These are phyloP conservation scores for Thaleichthys pacificus DNA, from an alignment of 2,797 vertebrate species.

Conservation along the genomic window DNA sequence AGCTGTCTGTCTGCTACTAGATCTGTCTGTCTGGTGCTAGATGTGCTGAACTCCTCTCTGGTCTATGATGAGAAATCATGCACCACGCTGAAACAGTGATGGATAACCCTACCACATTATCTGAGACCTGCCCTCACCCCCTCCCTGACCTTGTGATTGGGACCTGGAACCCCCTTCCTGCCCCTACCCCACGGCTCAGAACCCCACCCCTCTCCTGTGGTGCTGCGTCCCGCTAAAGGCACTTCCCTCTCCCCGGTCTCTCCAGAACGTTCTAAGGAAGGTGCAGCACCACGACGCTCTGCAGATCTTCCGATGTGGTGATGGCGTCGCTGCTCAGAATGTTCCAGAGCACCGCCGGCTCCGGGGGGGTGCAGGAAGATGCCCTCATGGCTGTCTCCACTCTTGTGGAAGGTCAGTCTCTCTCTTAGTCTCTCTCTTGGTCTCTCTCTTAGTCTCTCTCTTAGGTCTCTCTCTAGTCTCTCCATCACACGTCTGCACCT, in stretches of 20 bases:
- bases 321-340: constrained; percentile 95
- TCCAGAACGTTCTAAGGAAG: constrained; percentile 91
- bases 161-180: neutral
- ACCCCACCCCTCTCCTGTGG: neutral
- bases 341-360: constrained; percentile 97
- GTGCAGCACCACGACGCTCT: constrained; percentile 96
- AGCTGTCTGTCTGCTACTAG: too few relatives aligned
- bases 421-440: neutral
- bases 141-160: neutral
- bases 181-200: neutral
- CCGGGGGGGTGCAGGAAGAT: constrained; percentile 93
- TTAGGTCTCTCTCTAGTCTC: neutral
- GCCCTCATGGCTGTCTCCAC: constrained; percentile 98
- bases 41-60: neutral
- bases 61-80: constrained; percentile 10
- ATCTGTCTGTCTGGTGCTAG: neutral
- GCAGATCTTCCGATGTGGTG: constrained; percentile 97
- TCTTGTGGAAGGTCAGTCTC: constrained; percentile 87
- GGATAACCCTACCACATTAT: constrained; percentile 9
- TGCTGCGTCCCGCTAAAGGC: neutral
- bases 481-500: neutral
- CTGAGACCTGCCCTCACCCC: constrained; percentile 2
- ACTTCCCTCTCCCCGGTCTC: neutral
- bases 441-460: neutral
- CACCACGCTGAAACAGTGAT: constrained; percentile 8